Conservation (phyloP, 30 jellyfish, hydroid and myxozoan species). For the Haliclystus octoradiatus region DNA sequence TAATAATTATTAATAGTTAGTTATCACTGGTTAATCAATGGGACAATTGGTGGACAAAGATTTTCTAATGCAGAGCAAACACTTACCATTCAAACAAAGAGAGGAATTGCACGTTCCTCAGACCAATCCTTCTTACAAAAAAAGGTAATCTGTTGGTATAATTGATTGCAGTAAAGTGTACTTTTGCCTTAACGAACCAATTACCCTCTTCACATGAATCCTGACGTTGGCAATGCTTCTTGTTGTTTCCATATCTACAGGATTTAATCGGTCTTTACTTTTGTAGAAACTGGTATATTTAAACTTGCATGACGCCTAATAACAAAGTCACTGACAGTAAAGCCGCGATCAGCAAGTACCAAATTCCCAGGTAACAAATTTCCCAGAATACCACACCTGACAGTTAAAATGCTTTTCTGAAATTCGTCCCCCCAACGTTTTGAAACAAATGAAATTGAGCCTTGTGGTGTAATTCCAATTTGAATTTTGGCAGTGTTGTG, state of each 20-base stretch:
- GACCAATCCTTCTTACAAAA: no score
- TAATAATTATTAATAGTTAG: no score
- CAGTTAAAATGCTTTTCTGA: conserved; percentile 19
- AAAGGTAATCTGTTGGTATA: no score
- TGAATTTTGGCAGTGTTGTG: conserved; percentile 32
- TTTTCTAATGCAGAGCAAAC: conserved; percentile 40
- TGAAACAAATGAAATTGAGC: conserved; percentile 27
- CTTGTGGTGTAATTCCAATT: conserved; percentile 47
- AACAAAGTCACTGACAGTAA: conserved; percentile 26
- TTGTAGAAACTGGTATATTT: conserved; percentile 32
- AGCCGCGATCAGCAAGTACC: conserved; percentile 31
- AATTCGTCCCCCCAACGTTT: conserved; percentile 47
- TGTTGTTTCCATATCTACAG: conserved; percentile 20
- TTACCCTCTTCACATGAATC: conserved; percentile 30
- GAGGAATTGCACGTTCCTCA: conserved; percentile 26
- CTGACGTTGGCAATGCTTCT: conserved; percentile 39
- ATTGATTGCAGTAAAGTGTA: conserved; percentile 22
- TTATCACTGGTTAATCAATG: no score
- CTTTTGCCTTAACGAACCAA: conserved; percentile 40
- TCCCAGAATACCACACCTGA: conserved; percentile 15
- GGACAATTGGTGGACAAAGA: conserved; percentile 39
- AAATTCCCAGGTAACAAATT: conserved; percentile 28
- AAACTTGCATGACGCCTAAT: conserved; percentile 24
- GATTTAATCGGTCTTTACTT: conserved; percentile 27
- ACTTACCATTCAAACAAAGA: conserved; percentile 22